Conservation (phyloP, 2,113 vertebrate genomes). For the Oreochromis niloticus region DNA sequence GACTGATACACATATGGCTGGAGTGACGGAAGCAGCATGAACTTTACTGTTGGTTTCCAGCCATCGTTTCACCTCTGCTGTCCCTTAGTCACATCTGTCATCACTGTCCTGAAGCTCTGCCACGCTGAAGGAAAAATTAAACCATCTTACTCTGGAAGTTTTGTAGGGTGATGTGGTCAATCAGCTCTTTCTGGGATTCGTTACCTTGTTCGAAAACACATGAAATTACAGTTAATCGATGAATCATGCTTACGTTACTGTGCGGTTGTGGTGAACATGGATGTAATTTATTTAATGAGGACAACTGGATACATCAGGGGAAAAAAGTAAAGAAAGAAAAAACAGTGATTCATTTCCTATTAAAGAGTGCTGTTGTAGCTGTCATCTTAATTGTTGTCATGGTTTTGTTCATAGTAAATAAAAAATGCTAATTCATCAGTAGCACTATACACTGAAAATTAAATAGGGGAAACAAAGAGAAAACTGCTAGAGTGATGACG, state of each 20-base stretch:
- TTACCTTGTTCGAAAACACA: neutral
- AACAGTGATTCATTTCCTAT: neutral
- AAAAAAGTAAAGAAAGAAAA: neutral
- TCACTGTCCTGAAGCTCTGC: neutral
- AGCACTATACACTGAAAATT: neutral
- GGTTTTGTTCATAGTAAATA: neutral
- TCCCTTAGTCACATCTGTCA: neutral
- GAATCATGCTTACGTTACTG: neutral
- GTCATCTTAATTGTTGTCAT: neutral
- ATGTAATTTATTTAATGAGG: neutral
- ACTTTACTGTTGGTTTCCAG: neutral
- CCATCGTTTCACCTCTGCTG: neutral
- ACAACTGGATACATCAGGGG: neutral
- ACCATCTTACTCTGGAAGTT: neutral
- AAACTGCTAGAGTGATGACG: neutral
- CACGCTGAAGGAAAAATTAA: neutral
- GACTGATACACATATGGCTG: neutral
- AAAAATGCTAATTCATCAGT: neutral
- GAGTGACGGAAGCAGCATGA: neutral
- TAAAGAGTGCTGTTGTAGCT: neutral
- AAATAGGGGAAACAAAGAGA: neutral
- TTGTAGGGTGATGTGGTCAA: neutral
- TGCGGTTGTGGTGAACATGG: neutral
- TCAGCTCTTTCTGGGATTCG: neutral
- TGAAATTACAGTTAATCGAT: neutral